These are phyloP conservation scores for Luidia sarsii DNA, from an alignment of 53 echinoderm and acorn worm species.

Conservation along the genomic window DNA sequence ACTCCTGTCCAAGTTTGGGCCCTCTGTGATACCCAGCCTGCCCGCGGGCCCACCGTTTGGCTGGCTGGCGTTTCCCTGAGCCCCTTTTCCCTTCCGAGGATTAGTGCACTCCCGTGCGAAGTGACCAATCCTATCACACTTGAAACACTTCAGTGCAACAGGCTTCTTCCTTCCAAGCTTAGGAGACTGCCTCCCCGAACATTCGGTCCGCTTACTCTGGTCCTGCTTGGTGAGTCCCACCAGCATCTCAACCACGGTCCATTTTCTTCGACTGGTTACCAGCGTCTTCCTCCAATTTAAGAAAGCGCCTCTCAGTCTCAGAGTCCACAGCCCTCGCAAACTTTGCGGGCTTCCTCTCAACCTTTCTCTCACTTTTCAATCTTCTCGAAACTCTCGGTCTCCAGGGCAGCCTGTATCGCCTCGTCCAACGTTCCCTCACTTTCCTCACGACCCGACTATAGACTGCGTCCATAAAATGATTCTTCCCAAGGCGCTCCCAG, in stretches of 20 bases:
- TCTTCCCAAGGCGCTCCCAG: not conserved
- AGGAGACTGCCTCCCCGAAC: not conserved
- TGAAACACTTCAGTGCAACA: not conserved
- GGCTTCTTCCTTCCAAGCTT: not conserved
- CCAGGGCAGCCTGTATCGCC: slow-evolving; percentile 23
- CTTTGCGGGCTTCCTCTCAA: not conserved
- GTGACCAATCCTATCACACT: not conserved
- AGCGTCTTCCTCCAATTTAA: not conserved
- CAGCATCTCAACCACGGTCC: slow-evolving; percentile 10
- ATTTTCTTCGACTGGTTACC: not conserved
- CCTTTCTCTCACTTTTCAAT: not conserved
- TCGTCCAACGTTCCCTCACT: slow-evolving; percentile 24
- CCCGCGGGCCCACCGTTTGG: slow-evolving; percentile 19
- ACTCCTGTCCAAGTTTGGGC: not conserved
- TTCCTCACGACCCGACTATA: not conserved
- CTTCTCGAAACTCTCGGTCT: slow-evolving; percentile 21
- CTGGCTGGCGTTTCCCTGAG: slow-evolving; percentile 4
- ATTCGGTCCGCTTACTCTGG: not conserved
- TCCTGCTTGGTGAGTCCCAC: slow-evolving; percentile 2
- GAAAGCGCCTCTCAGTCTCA: not conserved
- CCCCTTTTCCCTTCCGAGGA: not conserved
- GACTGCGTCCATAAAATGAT: not conserved
- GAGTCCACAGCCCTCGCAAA: slow-evolving; percentile 7
- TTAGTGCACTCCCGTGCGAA: slow-evolving; percentile 3
- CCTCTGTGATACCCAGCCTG: slow-evolving; percentile 15